Evolutionary conservation across 1,140 invertebrate species (phyloP), one percentile per base, ranked within the genome.

Genomic region (Drosophila elegans): DNA sequence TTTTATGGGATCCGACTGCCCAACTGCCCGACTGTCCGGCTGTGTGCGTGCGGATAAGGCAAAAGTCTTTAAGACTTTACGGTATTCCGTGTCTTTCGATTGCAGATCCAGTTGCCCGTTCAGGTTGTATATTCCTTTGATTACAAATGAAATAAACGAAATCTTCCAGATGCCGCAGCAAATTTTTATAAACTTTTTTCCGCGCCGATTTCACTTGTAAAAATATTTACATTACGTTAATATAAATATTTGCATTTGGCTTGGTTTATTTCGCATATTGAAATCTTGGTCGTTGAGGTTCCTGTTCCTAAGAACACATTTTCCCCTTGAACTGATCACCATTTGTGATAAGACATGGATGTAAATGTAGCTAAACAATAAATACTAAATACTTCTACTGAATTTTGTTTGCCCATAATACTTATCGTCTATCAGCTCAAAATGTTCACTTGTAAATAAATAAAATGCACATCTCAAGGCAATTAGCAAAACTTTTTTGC

Each of bases 101-200:
- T 79, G 52, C 60, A 57, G 29, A 51, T 39, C 11, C 46, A 60
- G 64, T 51, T 74, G 57, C 34, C 36, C 13, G 48, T 67, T 44
- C 41, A 78, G 74, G 67, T 68, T 71, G 48, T 73, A 56, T 78
- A 49, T 83, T 68, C 66, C 76, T 89, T 88, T 88, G 83, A 88
- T 88, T 88, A 81, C 76, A 89, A 88, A 89, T 84, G 84, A 88
- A 88, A 88, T 76, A 88, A 88, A 80, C 84, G 83, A 88, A 88
- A 80, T 80, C 48, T 89, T 88, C 84, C 83, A 88, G 83, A 88
- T 88, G 84, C 79, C 78, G 42, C 36, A 48, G 62, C 49, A 66
- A 42, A 82, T 88, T 88, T 88, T 88, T 88, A 88, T 89, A 88
- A 88, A 88, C 83, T 88, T 86, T 76, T 74, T 71, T 21, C 34